Conservation (phyloP, 2,113 vertebrate species). For the Nerophis lumbriciformis region DNA sequence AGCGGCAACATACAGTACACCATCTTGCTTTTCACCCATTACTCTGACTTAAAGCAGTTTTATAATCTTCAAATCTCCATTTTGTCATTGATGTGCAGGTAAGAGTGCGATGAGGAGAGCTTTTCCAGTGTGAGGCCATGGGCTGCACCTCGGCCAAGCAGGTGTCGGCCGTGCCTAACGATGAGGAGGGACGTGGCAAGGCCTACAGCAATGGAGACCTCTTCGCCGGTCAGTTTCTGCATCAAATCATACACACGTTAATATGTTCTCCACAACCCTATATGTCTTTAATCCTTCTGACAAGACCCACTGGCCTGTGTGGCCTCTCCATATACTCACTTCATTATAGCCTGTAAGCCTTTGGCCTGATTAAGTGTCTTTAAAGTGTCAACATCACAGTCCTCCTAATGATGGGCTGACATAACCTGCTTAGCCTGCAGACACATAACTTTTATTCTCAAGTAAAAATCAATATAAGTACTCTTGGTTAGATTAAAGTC, state of each 20-base stretch:
- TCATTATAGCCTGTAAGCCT: slow-evolving; percentile 22
- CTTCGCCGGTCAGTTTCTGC: slow-evolving; percentile 83
- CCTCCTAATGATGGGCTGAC: background rate
- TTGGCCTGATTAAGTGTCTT: background rate
- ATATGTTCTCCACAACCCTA: slow-evolving; percentile 35
- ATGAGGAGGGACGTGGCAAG: slow-evolving; percentile 97
- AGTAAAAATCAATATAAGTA: too few species aligned
- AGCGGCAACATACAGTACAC: slow-evolving; percentile 35
- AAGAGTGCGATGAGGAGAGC: slow-evolving; percentile 81
- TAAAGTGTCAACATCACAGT: slow-evolving; percentile 2
- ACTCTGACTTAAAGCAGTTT: background rate
- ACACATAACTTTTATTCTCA: too few species aligned
- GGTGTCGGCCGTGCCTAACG: slow-evolving; percentile 98
- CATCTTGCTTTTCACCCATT: slow-evolving; percentile 18
- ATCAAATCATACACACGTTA: slow-evolving; percentile 10
- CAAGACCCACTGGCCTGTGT: slow-evolving; percentile 13
- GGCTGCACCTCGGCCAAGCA: slow-evolving; percentile 99
- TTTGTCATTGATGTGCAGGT: slow-evolving; percentile 43
- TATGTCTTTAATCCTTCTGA: slow-evolving; percentile 28
- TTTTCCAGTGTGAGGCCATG: slow-evolving; percentile 93
- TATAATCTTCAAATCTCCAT: slow-evolving; percentile 9
- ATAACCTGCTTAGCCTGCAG: background rate
- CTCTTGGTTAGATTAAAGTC: too few species aligned
- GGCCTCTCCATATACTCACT: slow-evolving; percentile 18
- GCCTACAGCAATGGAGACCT: slow-evolving; percentile 97